phyloP scores from a whole-genome alignment of 2,113 vertebrate species.

The Hucho hucho region DNA sequence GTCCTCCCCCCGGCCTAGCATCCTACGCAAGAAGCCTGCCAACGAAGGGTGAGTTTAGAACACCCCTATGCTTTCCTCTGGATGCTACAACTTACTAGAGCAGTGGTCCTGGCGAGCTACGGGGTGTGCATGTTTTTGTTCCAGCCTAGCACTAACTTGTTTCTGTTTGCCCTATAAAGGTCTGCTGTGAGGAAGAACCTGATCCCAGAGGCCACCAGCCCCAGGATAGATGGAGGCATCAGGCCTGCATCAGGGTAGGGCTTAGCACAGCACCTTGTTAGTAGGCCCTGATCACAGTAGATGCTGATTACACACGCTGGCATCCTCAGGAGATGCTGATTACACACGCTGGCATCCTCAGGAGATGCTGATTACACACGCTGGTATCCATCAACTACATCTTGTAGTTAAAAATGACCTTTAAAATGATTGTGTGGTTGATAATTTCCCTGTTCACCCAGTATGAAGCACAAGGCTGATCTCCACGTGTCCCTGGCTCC shows the following conservation, averaged over 20 bases:
- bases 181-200: slow-evolving; percentile 82
- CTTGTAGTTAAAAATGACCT: not conserved
- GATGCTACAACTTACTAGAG: too few relatives aligned
- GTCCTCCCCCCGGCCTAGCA: slow-evolving; percentile 85
- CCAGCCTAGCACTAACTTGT: not conserved
- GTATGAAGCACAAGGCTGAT: slow-evolving; percentile 84
- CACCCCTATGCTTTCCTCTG: not conserved
- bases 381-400: not conserved
- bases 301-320: too few relatives aligned
- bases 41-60: slow-evolving; percentile 79
- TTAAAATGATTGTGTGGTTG: not conserved
- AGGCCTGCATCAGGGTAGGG: slow-evolving; percentile 79
- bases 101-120: not conserved
- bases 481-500: slow-evolving; percentile 82
- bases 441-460: slow-evolving; percentile 36
- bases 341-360: too few relatives aligned
- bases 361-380: too few relatives aligned
- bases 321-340: too few relatives aligned
- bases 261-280: not conserved
- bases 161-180: slow-evolving; percentile 58
- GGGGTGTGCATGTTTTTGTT: not conserved
- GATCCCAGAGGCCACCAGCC: slow-evolving; percentile 79
- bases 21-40: slow-evolving; percentile 86
- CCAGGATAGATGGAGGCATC: slow-evolving; percentile 77
- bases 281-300: too few relatives aligned